A percentile compares a stretch with the other conserved stretches of the same genome.
These are phyloP conservation scores for Drosophila lacicola DNA, from an alignment of 2,888 invertebrate genomes.

Conservation along the genomic window DNA sequence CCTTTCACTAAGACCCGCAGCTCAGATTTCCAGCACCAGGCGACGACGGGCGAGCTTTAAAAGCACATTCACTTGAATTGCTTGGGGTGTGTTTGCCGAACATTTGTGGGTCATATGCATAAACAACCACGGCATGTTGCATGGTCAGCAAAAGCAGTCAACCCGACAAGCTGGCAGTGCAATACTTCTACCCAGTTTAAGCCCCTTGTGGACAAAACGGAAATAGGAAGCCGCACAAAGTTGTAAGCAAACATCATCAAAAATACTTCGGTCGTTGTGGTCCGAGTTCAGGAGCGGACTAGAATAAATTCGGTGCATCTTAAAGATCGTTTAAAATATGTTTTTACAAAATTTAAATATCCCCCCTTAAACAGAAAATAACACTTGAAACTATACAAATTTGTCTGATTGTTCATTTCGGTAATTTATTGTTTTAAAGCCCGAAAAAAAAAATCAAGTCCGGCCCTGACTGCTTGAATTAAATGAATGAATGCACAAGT, in stretches of 20 bases:
- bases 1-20: conserved; percentile 54
- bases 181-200: conserved; percentile 38
- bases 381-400: too few species aligned
- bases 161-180: conserved; percentile 49
- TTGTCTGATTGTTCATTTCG: background rate
- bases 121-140: conserved; percentile 47
- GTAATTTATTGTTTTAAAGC: background rate
- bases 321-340: background rate
- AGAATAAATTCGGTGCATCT: too few species aligned
- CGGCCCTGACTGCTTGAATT: conserved; percentile 9
- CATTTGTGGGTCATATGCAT: conserved; percentile 73
- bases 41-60: conserved; percentile 38
- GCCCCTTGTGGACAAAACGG: conserved; percentile 46
- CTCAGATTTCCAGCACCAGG: conserved; percentile 38
- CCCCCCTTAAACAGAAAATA: too few species aligned
- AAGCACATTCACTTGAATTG: conserved; percentile 55
- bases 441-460: background rate
- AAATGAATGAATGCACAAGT: conserved; percentile 29
- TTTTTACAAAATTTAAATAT: too few species aligned
- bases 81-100: conserved; percentile 48
- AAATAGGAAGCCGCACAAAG: conserved; percentile 70
- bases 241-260: conserved; percentile 28
- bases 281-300: background rate
- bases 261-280: background rate
- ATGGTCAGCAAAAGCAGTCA: conserved; percentile 58